Conservation (phyloP, 2,888 invertebrate species). For the Elysia crispata region DNA sequence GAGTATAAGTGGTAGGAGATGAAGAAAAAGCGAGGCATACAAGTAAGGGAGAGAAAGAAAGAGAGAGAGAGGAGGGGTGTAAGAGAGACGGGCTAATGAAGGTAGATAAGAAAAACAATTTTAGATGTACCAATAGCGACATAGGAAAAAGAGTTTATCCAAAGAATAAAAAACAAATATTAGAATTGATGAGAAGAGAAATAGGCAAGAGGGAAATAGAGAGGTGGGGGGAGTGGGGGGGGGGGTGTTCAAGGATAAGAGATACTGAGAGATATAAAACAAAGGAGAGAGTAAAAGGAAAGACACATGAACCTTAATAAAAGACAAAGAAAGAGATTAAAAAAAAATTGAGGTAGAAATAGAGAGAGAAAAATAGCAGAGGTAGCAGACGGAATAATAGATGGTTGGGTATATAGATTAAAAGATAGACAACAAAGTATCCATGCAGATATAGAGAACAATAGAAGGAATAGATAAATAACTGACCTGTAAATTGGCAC, state of each 20-base stretch:
- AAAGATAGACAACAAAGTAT: slow-evolving; percentile 11
- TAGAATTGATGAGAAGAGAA: neutral
- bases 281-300: neutral
- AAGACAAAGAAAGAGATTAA: neutral
- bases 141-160: too few relatives aligned
- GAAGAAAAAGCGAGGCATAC: neutral
- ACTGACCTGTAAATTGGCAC: neutral
- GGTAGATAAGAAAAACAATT: too few relatives aligned
- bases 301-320: neutral
- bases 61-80: neutral
- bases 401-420: slow-evolving; percentile 1
- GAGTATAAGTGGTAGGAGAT: too few relatives aligned
- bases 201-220: neutral
- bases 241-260: too few relatives aligned
- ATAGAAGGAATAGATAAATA: neutral
- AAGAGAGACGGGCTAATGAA: too few relatives aligned
- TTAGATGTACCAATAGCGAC: too few relatives aligned
- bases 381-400: too few relatives aligned
- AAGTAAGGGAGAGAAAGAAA: neutral
- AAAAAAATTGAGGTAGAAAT: too few relatives aligned
- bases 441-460: slow-evolving; percentile 2
- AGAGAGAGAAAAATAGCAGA: too few relatives aligned
- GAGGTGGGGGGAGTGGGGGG: neutral
- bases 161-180: neutral
- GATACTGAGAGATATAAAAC: too few relatives aligned